Evolutionary conservation across 2,113 vertebrate species (phyloP).

Genomic region (Osmerus mordax): DNA sequence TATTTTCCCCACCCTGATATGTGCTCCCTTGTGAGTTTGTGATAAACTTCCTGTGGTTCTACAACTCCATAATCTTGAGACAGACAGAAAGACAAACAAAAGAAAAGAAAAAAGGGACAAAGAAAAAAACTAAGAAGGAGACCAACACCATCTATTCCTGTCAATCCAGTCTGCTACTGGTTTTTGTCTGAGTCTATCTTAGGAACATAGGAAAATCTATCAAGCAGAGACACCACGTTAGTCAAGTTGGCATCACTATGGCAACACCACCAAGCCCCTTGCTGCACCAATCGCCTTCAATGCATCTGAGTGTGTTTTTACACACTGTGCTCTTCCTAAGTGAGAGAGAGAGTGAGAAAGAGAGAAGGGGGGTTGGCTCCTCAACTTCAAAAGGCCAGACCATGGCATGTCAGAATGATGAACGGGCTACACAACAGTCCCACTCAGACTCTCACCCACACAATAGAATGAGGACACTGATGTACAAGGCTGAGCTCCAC

Average conservation of each 20-base stretch:
- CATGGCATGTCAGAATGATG: not conserved
- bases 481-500: not conserved
- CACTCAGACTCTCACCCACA: not conserved
- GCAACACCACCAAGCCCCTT: conserved; percentile 39
- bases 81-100: not conserved
- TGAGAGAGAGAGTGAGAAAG: conserved; percentile 2
- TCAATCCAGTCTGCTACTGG: not conserved
- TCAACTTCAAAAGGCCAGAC: not conserved
- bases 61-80: conserved; percentile 13
- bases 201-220: conserved; percentile 18
- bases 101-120: too few species aligned
- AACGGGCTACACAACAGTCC: not conserved
- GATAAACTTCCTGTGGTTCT: too few species aligned
- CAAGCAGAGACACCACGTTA: conserved; percentile 22
- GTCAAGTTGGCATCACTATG: conserved; percentile 42
- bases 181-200: conserved; percentile 24
- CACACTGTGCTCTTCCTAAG: not conserved
- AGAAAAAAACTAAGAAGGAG: not conserved
- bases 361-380: conserved; percentile 19
- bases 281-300: conserved; percentile 8
- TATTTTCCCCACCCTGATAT: not conserved
- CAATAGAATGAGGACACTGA: not conserved
- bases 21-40: conserved; percentile 4
- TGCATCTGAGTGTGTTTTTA: conserved; percentile 9
- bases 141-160: conserved; percentile 10